A percentile compares a stretch with the other conserved stretches of the same genome.
phyloP scores from a whole-genome alignment of 2,888 invertebrate species.

The Graphium colonna region DNA sequence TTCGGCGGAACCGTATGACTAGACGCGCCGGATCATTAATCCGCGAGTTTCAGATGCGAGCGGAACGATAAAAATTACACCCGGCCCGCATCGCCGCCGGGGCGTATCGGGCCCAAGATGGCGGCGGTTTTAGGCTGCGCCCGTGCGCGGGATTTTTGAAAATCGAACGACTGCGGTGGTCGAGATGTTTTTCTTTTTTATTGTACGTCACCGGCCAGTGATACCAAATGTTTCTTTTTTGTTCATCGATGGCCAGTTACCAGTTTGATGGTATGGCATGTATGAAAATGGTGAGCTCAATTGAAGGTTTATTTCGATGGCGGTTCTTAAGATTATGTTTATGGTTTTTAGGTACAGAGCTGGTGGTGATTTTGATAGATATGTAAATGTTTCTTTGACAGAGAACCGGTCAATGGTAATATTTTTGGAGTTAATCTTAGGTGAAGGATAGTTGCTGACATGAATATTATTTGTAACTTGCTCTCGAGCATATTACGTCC shows the following conservation, averaged over 20 bases:
- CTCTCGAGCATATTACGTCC: no score
- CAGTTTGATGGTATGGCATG: neutral
- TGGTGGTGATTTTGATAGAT: no score
- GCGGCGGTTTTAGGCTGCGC: conserved; percentile 18
- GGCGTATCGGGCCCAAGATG: conserved; percentile 32
- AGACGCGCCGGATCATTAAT: conserved; percentile 77
- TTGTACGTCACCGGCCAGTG: neutral
- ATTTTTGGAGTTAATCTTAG: neutral
- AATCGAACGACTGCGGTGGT: neutral
- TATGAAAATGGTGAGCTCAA: no score
- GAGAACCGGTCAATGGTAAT: neutral
- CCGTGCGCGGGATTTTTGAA: neutral
- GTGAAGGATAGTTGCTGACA: no score
- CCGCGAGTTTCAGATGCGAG: conserved; percentile 70
- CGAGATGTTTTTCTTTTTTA: neutral
- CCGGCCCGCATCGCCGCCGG: conserved; percentile 44
- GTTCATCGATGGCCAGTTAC: no score
- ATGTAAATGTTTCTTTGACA: no score
- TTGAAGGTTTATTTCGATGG: no score
- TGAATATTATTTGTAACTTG: no score
- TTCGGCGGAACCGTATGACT: conserved; percentile 77
- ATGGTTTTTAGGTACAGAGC: no score
- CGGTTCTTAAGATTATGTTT: no score
- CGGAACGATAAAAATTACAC: conserved; percentile 70
- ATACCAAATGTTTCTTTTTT: no score